Base-by-base conservation (phyloP, 2,113 vertebrate genomes). In the Ivindomyrus marchei region DNA sequence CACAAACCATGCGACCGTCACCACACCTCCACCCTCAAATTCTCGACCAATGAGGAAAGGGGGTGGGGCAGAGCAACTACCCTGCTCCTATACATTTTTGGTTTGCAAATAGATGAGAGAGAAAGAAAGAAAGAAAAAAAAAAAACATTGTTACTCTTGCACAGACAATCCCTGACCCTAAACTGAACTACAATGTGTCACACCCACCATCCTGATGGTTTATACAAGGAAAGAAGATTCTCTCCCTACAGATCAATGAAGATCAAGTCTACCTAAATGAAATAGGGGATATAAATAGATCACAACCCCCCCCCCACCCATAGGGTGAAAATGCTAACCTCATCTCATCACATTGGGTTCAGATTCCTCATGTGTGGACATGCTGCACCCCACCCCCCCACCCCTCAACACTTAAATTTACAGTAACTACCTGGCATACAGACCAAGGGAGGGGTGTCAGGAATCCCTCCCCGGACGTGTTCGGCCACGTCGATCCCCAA, bases 401-500 rank as follows among this genome's bases (percentile, higher is more conserved):
- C 17, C 19, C 45, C 46, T 1, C 70, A 24, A 87, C 70, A 87
- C 91, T 49, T 47, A 24, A 87, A 84, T 91, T 77, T 90, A 88
- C 84, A 86, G 62, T 77, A 74, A 19, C 90, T 87, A 88, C 86
- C 47, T 49, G 39, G 74, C 49, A 27, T 17, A 52, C 47, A 31
- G 88, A 80, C 8, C 52, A 89, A 49, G 66, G 83, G 87, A 24
- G 66, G 46, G 89, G 13, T 31, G 27, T 80, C 88, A 89, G 50
- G 90, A 89, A 90, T 85, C 53, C 90, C 91, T 94, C 95, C 94
- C 94, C 93, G 92, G 90, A 95, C 95, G 91, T 94, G 96, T 92
- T 89, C 74, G 53, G 93, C 94, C 95, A 93, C 90, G 93, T 88
- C 70, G 93, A 93, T 93, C 21, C 17, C 86, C 89, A 77, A 91